Evolutionary conservation across 2,797 vertebrate species (phyloP).

Genomic region (Coregonus suidteri): DNA sequence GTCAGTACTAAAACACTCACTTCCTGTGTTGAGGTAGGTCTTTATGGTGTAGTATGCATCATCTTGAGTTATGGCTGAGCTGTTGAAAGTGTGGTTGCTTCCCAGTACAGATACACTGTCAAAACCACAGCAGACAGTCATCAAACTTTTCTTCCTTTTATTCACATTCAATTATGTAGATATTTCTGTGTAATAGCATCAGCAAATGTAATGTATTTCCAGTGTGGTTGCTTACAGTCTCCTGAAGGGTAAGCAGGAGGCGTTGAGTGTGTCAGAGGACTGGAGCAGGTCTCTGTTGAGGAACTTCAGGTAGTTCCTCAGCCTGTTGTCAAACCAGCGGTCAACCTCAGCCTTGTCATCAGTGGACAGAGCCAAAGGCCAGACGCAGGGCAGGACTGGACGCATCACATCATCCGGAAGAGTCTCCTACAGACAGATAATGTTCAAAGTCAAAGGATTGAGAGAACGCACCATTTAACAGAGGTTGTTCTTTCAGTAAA

Average conservation of each 20-base stretch:
- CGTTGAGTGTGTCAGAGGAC: conserved; percentile 25
- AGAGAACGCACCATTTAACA: not conserved
- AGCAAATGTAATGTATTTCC: not conserved
- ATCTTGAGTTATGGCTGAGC: not conserved
- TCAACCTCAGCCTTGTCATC: conserved; percentile 20
- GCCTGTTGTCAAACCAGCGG: conserved; percentile 32
- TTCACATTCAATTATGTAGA: not conserved
- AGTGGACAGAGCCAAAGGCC: conserved; percentile 27
- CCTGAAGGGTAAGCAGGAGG: conserved; percentile 31
- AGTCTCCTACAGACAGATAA: conserved; percentile 8
- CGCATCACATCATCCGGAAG: conserved; percentile 20
- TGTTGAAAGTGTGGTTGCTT: conserved; percentile 1
- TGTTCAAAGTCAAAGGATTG: not conserved
- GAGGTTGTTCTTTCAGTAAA: not conserved
- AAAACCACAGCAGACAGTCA: conserved; percentile 1
- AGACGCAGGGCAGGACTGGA: conserved; percentile 30
- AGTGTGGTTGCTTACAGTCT: conserved; percentile 24
- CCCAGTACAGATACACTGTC: conserved; percentile 35
- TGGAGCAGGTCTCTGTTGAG: conserved; percentile 21
- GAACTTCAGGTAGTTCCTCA: conserved; percentile 29
- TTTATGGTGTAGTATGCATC: conserved; percentile 34
- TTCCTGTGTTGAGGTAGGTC: conserved; percentile 28
- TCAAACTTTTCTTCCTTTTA: not conserved
- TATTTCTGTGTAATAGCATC: not conserved
- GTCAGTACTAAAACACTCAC: conserved; percentile 11